Conservation (phyloP, 2,113 vertebrate genomes). For the Octodon degus region DNA sequence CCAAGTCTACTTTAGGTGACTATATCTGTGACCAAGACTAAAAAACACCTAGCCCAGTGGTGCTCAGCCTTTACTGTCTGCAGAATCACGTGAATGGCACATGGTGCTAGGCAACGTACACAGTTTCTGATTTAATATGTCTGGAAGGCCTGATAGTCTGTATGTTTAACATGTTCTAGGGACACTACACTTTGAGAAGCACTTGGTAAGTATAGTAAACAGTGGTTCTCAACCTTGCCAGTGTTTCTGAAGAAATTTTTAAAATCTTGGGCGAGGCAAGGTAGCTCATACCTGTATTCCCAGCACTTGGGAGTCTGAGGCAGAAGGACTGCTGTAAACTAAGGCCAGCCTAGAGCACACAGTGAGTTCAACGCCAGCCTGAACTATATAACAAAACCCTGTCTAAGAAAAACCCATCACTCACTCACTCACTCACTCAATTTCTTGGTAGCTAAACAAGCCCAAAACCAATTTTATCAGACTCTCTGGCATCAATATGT, state of each 20-base stretch:
- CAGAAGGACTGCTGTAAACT: background rate
- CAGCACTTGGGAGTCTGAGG: background rate
- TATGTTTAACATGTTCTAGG: slow-evolving; percentile 32
- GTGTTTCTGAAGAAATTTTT: background rate
- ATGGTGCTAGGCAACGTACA: background rate
- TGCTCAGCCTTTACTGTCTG: background rate
- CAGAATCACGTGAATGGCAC: background rate
- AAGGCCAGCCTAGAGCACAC: background rate
- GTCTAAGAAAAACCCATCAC: background rate
- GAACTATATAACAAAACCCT: background rate
- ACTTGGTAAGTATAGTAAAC: background rate
- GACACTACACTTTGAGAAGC: background rate
- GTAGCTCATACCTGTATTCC: background rate
- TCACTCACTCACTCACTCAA: background rate
- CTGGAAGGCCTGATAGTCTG: background rate
- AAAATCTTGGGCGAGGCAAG: background rate
- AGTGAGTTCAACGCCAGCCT: background rate
- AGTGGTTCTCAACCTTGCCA: slow-evolving; percentile 1
- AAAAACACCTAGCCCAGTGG: background rate
- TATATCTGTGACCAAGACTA: background rate
- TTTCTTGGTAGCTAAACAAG: background rate
- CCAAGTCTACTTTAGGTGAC: background rate
- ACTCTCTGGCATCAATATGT: background rate
- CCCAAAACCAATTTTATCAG: background rate
- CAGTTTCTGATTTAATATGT: background rate